Evolutionary conservation across 2,113 vertebrate species (phyloP), one percentile per base, ranked within the genome.

Genomic region (Columba janthina): DNA sequence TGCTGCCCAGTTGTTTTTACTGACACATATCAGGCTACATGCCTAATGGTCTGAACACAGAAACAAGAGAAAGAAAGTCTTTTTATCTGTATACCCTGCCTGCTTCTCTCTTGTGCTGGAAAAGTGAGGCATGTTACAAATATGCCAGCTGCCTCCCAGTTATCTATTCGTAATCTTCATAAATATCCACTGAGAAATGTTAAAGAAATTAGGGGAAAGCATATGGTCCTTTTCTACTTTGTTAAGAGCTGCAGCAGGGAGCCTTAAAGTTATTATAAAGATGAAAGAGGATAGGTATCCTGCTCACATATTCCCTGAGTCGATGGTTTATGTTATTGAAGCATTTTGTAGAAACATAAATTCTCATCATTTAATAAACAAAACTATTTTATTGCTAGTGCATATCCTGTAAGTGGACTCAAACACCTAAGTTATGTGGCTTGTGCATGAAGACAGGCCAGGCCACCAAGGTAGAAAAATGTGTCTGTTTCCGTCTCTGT

Each of bases 291-390:
- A 94, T 92, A 50, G 34, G 25, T 80, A 84, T 81, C 71, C 51
- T 86, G 40, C 28, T 82, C 76, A 85, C 71, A 87, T 82, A 69
- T 20, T 74, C 28, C 81, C 72, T 54, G 78, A 89, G 80, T 15
- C 73, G 60, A 82, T 53, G 40, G 32, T 75, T 96, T 90, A 61
- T 85, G n/a, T 83, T 93, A 74, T 42, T 70, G 86, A 81, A 92
- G 7, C 24, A 69, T 91, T 95, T 81, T 64, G 32, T 66, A 64
- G 38, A 92, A 96, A 57, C 40, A 80, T 46, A 85, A 94, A 74
- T 84, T 90, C 51, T 65, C 54, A 46, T 38, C 15, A 78, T 88
- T 95, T 74, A 82, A 80, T 90, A 57, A 44, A 53, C 67, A 62
- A 77, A 88, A 94, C n/a, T 1, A 58, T 78, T 90, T 71, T 57